phyloP scores from a whole-genome alignment of 1,140 invertebrate species.

The Neuroterus valhalla region DNA sequence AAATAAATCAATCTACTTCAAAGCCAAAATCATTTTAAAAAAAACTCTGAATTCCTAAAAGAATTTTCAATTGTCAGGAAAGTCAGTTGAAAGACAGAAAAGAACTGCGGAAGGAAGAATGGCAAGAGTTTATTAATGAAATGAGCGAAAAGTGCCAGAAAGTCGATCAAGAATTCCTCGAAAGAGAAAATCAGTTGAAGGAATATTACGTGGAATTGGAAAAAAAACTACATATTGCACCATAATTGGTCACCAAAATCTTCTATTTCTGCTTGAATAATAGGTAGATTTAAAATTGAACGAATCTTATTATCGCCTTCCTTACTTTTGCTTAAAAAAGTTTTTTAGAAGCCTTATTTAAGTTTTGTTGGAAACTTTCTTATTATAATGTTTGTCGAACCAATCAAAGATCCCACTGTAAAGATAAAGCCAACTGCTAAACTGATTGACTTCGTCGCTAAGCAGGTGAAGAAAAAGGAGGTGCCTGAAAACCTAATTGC shows the following conservation, averaged over 20 bases:
- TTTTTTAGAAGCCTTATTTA: conserved; percentile 54
- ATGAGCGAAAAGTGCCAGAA: conserved; percentile 83
- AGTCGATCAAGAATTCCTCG: conserved; percentile 85
- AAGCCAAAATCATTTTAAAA: conserved; percentile 36
- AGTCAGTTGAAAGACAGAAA: conserved; percentile 76
- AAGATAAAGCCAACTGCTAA: conserved; percentile 77
- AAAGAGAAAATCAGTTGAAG: conserved; percentile 85
- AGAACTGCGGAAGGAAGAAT: conserved; percentile 79
- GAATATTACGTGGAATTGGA: conserved; percentile 85
- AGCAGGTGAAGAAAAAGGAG: conserved; percentile 55
- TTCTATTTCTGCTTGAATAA: conserved; percentile 19
- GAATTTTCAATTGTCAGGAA: conserved; percentile 69
- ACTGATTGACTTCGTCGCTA: conserved; percentile 74
- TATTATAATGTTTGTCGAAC: conserved; percentile 75
- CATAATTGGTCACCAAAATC: conserved; percentile 46
- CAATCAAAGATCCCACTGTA: conserved; percentile 76
- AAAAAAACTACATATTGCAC: conserved; percentile 81
- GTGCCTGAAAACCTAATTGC: conserved; percentile 56
- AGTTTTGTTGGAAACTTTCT: conserved; percentile 52
- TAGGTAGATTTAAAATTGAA: conserved; percentile 22
- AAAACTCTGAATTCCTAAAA: too few species aligned
- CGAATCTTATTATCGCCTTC: background rate
- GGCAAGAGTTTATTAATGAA: conserved; percentile 85
- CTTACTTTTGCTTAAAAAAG: conserved; percentile 7
- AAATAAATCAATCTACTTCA: conserved; percentile 52